Base-by-base conservation (phyloP, 1,140 invertebrate genomes). In the Pseudoatta argentina region DNA sequence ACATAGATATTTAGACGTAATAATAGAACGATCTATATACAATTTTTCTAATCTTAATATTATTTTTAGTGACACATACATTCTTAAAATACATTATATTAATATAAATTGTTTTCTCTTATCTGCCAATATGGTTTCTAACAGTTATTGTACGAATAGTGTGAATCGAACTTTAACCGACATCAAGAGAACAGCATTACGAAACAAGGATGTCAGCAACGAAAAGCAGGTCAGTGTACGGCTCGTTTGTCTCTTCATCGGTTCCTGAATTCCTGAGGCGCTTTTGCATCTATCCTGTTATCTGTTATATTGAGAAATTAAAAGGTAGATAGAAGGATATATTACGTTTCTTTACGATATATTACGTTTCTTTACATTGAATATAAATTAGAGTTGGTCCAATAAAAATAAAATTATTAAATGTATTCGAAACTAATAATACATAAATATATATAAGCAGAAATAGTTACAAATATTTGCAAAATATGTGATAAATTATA, bases 161-260 rank as follows among this genome's bases (percentile, higher is more conserved):
- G 16, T 7, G 39, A 48, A 73, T 34, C 44, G 79, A 55, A 75
- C 88, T 87, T 72, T 89, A 71, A 64, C 63, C 39, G 85, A 59
- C 61, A 88, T 88, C 79, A 34, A 71, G 82, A 79, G 82, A 69
- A 76, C 66, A 72, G 85, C 67, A 76, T 93, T 93, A 92, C 88
- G 92, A 93, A 92, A 93, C 91, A 91, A 93, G 92, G 91, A 93
- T 93, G 89, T 92, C 90, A 87, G 67, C 78, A 82, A 77, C 91
- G 88, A 63, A 93, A 93, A 93, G 91, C 88, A 88, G 92, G 92
- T 92, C 92, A 91, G 85, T 89, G 86, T 83, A 92, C 89, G 88
- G 91, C 87, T 89, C 91, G 89, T 91, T 92, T 93, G 91, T 92
- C 87, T 91, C 87, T 69, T 78, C 64, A 76, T 85, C 44, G 79